These are phyloP conservation scores for Huso huso DNA, from an alignment of 2,797 vertebrate species.

Conservation along the genomic window DNA sequence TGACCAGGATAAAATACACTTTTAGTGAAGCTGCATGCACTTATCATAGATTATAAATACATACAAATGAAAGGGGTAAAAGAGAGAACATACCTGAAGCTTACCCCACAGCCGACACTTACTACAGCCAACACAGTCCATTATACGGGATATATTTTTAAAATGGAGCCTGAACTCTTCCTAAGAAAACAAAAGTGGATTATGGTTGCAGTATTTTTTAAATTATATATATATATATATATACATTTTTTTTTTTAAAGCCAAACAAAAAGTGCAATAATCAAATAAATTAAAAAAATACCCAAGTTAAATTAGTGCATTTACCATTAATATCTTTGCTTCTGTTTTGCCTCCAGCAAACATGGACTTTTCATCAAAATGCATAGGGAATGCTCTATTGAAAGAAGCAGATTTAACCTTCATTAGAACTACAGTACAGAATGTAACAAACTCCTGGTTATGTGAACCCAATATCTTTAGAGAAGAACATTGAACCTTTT, in stretches of 20 bases:
- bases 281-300: neutral
- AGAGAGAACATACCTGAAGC: slow-evolving; percentile 66
- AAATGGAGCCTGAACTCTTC: slow-evolving; percentile 93
- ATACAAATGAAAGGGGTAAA: neutral
- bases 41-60: neutral
- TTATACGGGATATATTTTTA: slow-evolving; percentile 95
- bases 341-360: slow-evolving; percentile 86
- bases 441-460: no score
- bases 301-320: neutral
- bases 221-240: no score
- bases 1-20: no score
- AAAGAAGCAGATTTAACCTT: slow-evolving; percentile 20
- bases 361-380: slow-evolving; percentile 96
- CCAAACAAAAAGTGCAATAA: neutral
- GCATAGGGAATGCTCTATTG: slow-evolving; percentile 83
- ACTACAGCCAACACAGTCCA: slow-evolving; percentile 96
- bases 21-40: no score
- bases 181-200: slow-evolving; percentile 42
- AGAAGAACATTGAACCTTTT: no score
- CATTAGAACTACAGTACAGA: no score
- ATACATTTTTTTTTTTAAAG: neutral
- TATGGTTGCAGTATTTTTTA: neutral
- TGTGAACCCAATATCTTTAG: no score
- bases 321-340: slow-evolving; percentile 84
- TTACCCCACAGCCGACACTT: slow-evolving; percentile 96